These are phyloP conservation scores for Catagonus wagneri DNA, from an alignment of 2,113 vertebrate genomes.

Conservation along the genomic window DNA sequence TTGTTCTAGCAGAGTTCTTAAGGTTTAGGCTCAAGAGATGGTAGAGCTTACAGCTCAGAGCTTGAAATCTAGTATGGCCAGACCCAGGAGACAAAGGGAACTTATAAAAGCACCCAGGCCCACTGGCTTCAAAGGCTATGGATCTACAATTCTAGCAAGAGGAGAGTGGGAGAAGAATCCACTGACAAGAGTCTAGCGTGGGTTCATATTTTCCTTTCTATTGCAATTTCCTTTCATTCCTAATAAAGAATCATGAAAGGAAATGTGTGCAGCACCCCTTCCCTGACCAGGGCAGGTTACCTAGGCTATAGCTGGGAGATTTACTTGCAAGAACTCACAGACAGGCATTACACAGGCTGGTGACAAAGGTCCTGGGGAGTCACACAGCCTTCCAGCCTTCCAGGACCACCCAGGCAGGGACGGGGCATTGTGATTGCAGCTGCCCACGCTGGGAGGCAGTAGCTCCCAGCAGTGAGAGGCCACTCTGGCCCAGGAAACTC, in stretches of 20 bases:
- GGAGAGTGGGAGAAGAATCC: not conserved
- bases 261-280: slow-evolving; percentile 17
- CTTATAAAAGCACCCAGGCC: not conserved
- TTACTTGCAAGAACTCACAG: not conserved
- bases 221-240: slow-evolving; percentile 32
- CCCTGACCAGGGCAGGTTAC: not conserved
- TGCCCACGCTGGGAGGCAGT: not conserved
- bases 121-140: not conserved
- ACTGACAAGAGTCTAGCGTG: not conserved
- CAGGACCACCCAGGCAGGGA: slow-evolving; percentile 66
- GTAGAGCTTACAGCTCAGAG: not conserved
- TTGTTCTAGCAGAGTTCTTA: not conserved
- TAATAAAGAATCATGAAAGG: slow-evolving; percentile 26
- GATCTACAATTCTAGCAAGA: not conserved
- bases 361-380: not conserved
- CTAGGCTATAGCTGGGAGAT: not conserved
- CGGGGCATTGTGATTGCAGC: not conserved
- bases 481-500: not conserved
- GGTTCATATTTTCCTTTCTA: slow-evolving; percentile 45
- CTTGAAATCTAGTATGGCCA: not conserved
- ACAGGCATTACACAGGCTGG: not conserved
- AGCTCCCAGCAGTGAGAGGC: not conserved
- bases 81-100: not conserved
- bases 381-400: not conserved
- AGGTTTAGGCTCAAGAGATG: not conserved